Percentiles rank a stretch among this genome's conserved stretches.
phyloP scores from a whole-genome alignment of 2,113 vertebrate species.

The Megaptera novaeangliae region DNA sequence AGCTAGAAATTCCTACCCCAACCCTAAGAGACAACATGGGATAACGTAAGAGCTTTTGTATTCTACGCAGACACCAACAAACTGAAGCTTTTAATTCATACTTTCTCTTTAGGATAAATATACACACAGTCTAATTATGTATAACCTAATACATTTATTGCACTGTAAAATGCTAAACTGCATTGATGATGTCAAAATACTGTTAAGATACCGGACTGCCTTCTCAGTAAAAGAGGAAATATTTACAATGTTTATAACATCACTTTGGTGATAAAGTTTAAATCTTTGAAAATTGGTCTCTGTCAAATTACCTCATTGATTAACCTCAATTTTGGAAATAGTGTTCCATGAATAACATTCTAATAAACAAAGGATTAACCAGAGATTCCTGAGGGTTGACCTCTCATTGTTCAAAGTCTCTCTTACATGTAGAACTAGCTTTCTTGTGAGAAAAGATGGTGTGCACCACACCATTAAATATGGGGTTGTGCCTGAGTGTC shows the following conservation, averaged over 20 bases:
- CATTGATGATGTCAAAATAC: not conserved
- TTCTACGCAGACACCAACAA: not conserved
- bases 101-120: not conserved
- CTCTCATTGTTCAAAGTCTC: not conserved
- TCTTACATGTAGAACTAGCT: not conserved
- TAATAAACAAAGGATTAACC: not conserved
- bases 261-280: not conserved
- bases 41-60: not conserved
- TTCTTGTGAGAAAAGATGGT: not conserved
- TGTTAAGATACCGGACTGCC: not conserved
- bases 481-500: not conserved
- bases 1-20: not conserved
- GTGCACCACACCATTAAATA: not conserved
- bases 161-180: not conserved
- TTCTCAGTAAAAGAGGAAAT: not conserved
- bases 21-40: not conserved
- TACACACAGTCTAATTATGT: not conserved
- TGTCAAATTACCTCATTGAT: not conserved
- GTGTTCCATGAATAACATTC: not conserved
- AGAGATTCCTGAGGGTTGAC: not conserved
- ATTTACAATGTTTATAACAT: not conserved
- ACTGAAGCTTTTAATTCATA: not conserved
- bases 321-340: constrained; percentile 21
- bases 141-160: not conserved
- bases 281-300: not conserved